Evolutionary conservation across 2,888 invertebrate species (phyloP).

Genomic region (Empis stercorea): DNA sequence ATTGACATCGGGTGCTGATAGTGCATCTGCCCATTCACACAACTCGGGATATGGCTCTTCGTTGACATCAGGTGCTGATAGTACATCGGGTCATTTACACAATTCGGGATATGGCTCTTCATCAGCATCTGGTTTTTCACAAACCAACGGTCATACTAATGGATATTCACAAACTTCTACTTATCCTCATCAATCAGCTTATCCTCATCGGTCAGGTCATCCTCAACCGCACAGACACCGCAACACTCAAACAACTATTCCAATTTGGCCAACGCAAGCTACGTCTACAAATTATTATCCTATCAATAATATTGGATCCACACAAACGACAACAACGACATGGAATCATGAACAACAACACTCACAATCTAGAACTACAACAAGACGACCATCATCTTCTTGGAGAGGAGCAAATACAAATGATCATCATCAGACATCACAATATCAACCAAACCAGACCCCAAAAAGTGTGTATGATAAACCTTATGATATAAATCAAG

Average conservation of each 20-base stretch:
- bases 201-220: background rate
- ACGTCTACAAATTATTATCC: too few species aligned
- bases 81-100: too few species aligned
- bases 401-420: too few species aligned
- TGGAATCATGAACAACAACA: too few species aligned
- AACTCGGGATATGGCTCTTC: background rate
- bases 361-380: background rate
- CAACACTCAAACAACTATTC: background rate
- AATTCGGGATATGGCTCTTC: background rate
- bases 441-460: background rate
- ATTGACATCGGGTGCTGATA: too few species aligned
- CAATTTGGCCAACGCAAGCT: background rate
- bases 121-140: background rate
- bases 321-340: too few species aligned
- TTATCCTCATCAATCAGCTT: background rate
- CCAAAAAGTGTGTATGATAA: background rate
- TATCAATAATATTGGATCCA: too few species aligned
- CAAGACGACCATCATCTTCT: background rate
- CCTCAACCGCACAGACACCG: background rate
- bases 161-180: background rate
- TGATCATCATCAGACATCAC: background rate
- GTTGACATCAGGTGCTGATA: background rate
- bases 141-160: background rate
- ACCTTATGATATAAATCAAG: background rate
- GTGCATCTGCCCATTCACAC: too few species aligned